Conservation (phyloP, 2,113 vertebrate genomes). For the Pantherophis guttatus region DNA sequence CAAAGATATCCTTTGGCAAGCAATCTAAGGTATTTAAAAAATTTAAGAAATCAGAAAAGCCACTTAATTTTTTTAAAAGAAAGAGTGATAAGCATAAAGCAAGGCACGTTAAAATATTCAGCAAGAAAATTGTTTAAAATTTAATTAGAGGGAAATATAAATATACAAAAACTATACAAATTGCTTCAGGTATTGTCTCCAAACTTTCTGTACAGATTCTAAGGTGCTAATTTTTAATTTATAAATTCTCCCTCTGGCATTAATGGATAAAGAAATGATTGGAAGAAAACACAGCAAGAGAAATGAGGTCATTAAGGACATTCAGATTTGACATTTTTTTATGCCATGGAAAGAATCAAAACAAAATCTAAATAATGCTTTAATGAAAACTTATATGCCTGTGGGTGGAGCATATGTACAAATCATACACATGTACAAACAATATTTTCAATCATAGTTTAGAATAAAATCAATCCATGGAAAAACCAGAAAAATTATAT, state of each 20-base stretch:
- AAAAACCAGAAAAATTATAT: neutral
- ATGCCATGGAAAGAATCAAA: neutral
- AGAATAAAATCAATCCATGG: neutral
- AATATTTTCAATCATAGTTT: neutral
- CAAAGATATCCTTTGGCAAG: conserved; percentile 52
- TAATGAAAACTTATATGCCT: neutral
- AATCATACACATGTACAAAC: neutral
- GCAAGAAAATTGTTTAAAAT: conserved; percentile 35
- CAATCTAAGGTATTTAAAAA: conserved; percentile 56
- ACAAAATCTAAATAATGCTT: conserved; percentile 26
- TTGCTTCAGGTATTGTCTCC: conserved; percentile 36
- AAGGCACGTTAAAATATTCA: conserved; percentile 60
- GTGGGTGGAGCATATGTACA: neutral
- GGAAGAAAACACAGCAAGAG: neutral
- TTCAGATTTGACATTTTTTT: neutral
- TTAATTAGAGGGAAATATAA: conserved; percentile 40
- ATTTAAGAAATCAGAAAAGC: conserved; percentile 44
- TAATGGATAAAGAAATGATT: conserved; percentile 8
- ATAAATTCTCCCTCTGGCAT: conserved; percentile 31
- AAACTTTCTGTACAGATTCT: neutral
- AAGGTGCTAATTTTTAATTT: conserved; percentile 31
- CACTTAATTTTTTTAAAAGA: conserved; percentile 47
- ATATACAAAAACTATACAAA: conserved; percentile 41
- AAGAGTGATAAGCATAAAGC: conserved; percentile 52
- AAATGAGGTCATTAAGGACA: conserved; percentile 38